Conservation (phyloP, 2,888 invertebrate species). For the Stegana nigrithorax region DNA sequence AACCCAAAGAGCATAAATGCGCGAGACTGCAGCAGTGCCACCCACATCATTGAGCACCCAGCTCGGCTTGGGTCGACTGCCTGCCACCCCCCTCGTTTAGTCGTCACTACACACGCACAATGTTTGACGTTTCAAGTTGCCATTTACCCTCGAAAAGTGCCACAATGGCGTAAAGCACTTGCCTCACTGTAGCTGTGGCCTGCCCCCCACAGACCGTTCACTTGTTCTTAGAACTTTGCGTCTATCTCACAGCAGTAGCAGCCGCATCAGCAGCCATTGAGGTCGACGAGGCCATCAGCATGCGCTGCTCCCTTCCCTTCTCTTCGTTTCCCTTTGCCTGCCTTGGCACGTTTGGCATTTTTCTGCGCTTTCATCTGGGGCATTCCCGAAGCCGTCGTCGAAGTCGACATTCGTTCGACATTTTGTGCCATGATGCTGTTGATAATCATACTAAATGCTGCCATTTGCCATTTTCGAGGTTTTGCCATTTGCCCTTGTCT, state of each 20-base stretch:
- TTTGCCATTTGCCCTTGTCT: slow-evolving; percentile 62
- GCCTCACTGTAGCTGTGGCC: background rate
- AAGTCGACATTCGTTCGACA: slow-evolving; percentile 5
- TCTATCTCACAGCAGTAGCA: background rate
- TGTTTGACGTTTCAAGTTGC: slow-evolving; percentile 23
- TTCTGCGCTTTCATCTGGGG: background rate
- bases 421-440: slow-evolving; percentile 29
- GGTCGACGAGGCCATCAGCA: background rate
- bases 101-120: slow-evolving; percentile 10
- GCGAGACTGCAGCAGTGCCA: slow-evolving; percentile 11
- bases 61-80: background rate
- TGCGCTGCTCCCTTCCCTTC: background rate
- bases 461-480: slow-evolving; percentile 64
- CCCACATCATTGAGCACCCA: slow-evolving; percentile 13
- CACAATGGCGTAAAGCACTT: slow-evolving; percentile 14
- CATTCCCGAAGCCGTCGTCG: background rate
- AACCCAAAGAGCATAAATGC: background rate
- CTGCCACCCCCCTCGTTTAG: slow-evolving; percentile 28
- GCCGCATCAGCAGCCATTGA: slow-evolving; percentile 1
- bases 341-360: too few species aligned
- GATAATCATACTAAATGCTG: slow-evolving; percentile 62
- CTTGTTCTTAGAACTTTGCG: background rate
- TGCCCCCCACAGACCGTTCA: background rate
- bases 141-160: slow-evolving; percentile 32
- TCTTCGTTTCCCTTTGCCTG: too few species aligned